Percentiles rank a stretch among this genome's conserved stretches.
Evolutionary conservation across 2,797 vertebrate genomes (phyloP).

Genomic region (Mallotus villosus): DNA sequence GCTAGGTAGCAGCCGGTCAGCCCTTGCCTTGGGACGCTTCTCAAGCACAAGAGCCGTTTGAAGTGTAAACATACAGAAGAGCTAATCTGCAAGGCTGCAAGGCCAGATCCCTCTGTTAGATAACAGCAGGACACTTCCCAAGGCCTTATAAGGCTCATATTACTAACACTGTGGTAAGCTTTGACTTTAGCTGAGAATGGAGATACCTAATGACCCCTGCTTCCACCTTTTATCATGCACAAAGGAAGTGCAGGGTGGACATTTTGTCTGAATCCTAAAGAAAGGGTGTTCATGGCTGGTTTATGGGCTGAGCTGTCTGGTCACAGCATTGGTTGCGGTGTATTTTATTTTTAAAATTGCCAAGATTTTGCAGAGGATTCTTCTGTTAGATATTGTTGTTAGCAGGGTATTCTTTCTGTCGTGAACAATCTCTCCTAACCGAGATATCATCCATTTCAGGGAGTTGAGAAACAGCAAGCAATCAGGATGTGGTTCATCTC

Average conservation of each 20-base stretch:
- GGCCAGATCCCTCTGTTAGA: neutral
- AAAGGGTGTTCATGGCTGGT: too few relatives aligned
- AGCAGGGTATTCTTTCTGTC: too few relatives aligned
- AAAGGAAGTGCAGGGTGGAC: too few relatives aligned
- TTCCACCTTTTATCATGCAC: slow-evolving; percentile 4
- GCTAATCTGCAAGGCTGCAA: neutral
- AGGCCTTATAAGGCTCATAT: slow-evolving; percentile 11
- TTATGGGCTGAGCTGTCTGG: too few relatives aligned
- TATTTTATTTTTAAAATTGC: neutral
- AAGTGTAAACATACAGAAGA: slow-evolving; percentile 23
- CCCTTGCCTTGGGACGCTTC: slow-evolving; percentile 21
- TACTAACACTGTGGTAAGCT: slow-evolving; percentile 9
- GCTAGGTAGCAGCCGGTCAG: slow-evolving; percentile 31
- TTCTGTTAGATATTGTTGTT: too few relatives aligned
- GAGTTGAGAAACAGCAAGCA: too few relatives aligned
- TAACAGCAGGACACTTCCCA: neutral
- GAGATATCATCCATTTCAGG: too few relatives aligned
- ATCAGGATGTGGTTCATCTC: too few relatives aligned
- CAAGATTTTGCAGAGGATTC: neutral
- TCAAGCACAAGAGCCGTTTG: slow-evolving; percentile 45
- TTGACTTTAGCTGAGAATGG: neutral
- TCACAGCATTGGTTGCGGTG: neutral
- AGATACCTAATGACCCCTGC: neutral
- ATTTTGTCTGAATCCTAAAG: too few relatives aligned
- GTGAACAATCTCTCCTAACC: too few relatives aligned